phyloP scores from a whole-genome alignment of 2,113 vertebrate genomes.

The Isichthys henryi region DNA sequence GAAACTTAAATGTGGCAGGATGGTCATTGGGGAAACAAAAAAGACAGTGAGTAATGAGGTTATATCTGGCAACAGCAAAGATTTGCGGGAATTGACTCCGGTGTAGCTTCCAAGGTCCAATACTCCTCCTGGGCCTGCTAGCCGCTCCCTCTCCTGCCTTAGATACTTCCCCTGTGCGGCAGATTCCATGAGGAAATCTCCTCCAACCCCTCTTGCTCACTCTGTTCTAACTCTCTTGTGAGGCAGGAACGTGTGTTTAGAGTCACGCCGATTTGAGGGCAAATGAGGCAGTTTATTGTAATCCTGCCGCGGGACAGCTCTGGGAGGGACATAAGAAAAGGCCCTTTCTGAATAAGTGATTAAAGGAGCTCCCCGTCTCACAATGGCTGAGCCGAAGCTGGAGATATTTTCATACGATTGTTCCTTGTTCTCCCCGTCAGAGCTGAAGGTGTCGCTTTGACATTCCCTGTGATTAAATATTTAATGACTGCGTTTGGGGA shows the following conservation, averaged over 20 bases:
- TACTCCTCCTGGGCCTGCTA: not conserved
- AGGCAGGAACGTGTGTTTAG: not conserved
- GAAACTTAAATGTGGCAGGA: not conserved
- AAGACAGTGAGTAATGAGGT: not conserved
- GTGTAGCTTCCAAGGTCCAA: not conserved
- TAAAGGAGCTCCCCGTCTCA: not conserved
- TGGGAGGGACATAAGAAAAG: not conserved
- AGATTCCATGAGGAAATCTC: not conserved
- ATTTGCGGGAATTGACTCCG: not conserved
- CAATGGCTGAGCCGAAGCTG: not conserved
- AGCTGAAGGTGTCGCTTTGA: not conserved
- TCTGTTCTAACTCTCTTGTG: not conserved
- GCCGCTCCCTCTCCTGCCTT: not conserved
- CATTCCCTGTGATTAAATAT: constrained; percentile 11
- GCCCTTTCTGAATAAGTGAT: constrained; percentile 6
- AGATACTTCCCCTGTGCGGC: too few species aligned
- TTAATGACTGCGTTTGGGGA: not conserved
- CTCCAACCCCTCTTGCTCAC: not conserved
- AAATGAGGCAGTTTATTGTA: not conserved
- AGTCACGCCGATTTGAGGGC: not conserved
- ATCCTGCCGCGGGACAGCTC: not conserved
- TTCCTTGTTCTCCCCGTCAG: not conserved
- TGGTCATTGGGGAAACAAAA: not conserved
- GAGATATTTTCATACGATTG: not conserved
- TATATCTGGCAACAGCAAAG: not conserved